Evolutionary conservation across 1,140 invertebrate species (phyloP).

Genomic region (Triops cancriformis): DNA sequence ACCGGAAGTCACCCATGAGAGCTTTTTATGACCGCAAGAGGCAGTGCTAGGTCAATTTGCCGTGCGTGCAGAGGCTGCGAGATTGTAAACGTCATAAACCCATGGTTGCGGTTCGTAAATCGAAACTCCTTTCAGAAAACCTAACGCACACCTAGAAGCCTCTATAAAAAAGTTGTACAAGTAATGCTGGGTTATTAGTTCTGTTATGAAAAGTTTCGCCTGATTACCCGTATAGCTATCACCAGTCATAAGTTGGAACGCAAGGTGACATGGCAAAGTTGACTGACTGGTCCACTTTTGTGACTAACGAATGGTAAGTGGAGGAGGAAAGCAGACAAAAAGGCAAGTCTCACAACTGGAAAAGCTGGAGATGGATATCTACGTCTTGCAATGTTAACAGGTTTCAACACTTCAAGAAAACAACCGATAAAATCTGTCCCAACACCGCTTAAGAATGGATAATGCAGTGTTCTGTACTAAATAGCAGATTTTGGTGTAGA

Average conservation of each 20-base stretch:
- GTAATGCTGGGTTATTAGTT: not conserved
- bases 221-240: not conserved
- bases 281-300: not conserved
- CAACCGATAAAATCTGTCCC: too few species aligned
- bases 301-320: not conserved
- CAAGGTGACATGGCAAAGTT: not conserved
- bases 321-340: too few species aligned
- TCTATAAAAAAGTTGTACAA: not conserved
- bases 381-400: too few species aligned
- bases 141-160: not conserved
- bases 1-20: slow-evolving; percentile 2
- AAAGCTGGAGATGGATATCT: too few species aligned
- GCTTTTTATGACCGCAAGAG: not conserved
- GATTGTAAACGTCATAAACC: not conserved
- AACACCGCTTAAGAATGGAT: too few species aligned
- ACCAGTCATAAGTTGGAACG: not conserved
- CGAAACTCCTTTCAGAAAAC: not conserved
- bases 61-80: not conserved
- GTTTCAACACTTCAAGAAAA: too few species aligned
- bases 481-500: too few species aligned
- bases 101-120: not conserved
- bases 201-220: not conserved
- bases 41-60: not conserved
- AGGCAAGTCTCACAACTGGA: too few species aligned
- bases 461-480: too few species aligned